phyloP scores from a whole-genome alignment of 2,888 invertebrate genomes.

The Campoletis raptor region DNA sequence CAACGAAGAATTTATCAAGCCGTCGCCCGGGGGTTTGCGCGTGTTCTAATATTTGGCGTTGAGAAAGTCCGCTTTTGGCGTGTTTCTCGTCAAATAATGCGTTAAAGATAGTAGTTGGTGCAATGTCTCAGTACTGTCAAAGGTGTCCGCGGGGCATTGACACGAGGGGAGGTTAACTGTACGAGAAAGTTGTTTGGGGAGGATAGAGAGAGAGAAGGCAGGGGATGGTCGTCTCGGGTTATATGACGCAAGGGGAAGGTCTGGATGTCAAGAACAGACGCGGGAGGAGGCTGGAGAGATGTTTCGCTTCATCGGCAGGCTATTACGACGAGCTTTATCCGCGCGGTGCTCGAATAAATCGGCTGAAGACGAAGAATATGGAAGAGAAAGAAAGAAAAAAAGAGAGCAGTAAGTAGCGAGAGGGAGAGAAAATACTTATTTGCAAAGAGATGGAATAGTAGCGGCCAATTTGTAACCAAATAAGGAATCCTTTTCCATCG shows the following conservation, averaged over 20 bases:
- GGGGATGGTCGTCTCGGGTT: background rate
- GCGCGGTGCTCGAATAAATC: conserved; percentile 28
- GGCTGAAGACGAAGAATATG: background rate
- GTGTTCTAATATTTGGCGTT: background rate
- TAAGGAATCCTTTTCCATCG: conserved; percentile 66
- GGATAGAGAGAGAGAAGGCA: background rate
- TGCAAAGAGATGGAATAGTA: conserved; percentile 52
- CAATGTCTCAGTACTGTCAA: background rate
- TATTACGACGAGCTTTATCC: conserved; percentile 45
- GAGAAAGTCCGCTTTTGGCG: background rate
- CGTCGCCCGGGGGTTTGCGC: background rate
- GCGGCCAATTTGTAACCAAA: conserved; percentile 79
- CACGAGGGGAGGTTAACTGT: background rate
- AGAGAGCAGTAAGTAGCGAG: conserved; percentile 1
- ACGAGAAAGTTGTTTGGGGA: background rate
- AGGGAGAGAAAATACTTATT: conserved; percentile 27
- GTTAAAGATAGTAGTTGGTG: background rate
- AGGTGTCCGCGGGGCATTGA: background rate
- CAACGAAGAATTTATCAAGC: background rate
- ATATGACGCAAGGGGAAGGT: background rate
- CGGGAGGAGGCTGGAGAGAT: conserved; percentile 42
- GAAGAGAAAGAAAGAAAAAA: conserved; percentile 13
- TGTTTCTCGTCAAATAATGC: background rate
- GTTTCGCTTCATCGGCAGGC: conserved; percentile 59
- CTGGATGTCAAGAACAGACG: conserved; percentile 8